These are phyloP conservation scores for Gobius niger DNA, from an alignment of 2,113 vertebrate genomes.

Conservation along the genomic window DNA sequence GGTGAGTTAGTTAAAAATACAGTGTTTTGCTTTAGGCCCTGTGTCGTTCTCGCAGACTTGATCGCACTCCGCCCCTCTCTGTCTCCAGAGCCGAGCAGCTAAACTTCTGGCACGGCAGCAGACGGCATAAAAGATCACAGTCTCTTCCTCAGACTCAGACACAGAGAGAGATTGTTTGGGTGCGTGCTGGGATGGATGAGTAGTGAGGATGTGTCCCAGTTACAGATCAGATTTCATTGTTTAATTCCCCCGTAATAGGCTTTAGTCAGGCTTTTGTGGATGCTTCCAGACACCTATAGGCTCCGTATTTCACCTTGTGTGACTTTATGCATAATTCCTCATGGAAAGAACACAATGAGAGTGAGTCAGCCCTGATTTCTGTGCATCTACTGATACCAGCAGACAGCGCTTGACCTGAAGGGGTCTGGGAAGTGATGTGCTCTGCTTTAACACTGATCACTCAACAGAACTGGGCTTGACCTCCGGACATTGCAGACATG, in stretches of 20 bases:
- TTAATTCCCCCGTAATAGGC: neutral
- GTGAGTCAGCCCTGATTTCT: too few species aligned
- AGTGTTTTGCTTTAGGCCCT: slow-evolving; percentile 23
- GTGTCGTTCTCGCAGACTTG: slow-evolving; percentile 26
- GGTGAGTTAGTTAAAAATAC: slow-evolving; percentile 7
- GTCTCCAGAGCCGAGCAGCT: slow-evolving; percentile 28
- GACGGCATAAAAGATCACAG: slow-evolving; percentile 50
- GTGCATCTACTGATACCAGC: too few species aligned
- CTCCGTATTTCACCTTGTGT: too few species aligned
- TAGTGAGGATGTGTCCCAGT: slow-evolving; percentile 21
- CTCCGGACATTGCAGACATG: too few species aligned
- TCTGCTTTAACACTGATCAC: too few species aligned
- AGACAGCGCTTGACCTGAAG: too few species aligned
- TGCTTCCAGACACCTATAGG: too few species aligned
- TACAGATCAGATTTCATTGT: slow-evolving; percentile 13
- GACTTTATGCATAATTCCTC: too few species aligned
- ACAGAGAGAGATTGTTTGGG: slow-evolving; percentile 34
- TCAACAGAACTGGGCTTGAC: too few species aligned
- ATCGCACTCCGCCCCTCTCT: slow-evolving; percentile 6
- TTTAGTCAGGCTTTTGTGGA: too few species aligned
- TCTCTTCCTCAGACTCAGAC: slow-evolving; percentile 19
- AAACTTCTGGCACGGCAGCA: slow-evolving; percentile 43
- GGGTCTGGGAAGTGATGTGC: too few species aligned
- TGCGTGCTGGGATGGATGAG: slow-evolving; percentile 18
- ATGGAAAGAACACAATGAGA: too few species aligned